Percentiles rank a stretch among this genome's conserved stretches.
Conservation (phyloP, 2,797 vertebrate genomes). For the Alauda arvensis region DNA sequence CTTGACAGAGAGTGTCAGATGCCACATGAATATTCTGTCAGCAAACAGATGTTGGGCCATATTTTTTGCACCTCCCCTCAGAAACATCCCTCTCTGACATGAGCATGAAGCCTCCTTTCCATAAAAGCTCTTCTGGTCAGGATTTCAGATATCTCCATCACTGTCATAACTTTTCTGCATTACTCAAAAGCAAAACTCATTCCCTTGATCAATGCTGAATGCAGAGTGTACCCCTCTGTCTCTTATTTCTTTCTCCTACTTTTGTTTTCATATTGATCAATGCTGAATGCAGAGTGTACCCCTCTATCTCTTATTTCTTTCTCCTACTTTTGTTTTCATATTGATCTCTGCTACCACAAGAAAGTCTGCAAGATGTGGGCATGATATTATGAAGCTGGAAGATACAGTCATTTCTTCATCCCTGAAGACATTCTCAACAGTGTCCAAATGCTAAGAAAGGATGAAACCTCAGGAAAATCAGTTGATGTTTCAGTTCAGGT, state of each 20-base stretch:
- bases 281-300: not conserved
- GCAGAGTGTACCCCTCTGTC: not conserved
- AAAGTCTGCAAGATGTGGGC: not conserved
- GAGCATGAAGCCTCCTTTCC: not conserved
- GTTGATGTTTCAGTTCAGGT: not conserved
- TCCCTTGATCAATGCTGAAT: not conserved
- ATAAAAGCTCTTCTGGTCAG: not conserved
- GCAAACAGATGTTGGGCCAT: not conserved
- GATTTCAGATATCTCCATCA: not conserved
- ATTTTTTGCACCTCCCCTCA: not conserved
- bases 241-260: not conserved
- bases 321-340: not conserved
- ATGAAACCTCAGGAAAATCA: not conserved
- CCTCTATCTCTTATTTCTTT: not conserved
- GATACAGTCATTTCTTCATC: not conserved
- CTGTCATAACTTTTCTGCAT: not conserved
- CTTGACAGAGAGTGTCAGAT: not conserved
- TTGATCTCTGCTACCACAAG: not conserved
- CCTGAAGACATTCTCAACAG: not conserved
- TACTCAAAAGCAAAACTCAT: not conserved
- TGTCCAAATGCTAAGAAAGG: not conserved
- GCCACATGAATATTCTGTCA: not conserved
- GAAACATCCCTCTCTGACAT: not conserved
- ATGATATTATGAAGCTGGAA: not conserved
- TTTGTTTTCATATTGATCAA: constrained; percentile 9